phyloP scores from a whole-genome alignment of 2,113 vertebrate genomes.

The Triplophysa rosa region DNA sequence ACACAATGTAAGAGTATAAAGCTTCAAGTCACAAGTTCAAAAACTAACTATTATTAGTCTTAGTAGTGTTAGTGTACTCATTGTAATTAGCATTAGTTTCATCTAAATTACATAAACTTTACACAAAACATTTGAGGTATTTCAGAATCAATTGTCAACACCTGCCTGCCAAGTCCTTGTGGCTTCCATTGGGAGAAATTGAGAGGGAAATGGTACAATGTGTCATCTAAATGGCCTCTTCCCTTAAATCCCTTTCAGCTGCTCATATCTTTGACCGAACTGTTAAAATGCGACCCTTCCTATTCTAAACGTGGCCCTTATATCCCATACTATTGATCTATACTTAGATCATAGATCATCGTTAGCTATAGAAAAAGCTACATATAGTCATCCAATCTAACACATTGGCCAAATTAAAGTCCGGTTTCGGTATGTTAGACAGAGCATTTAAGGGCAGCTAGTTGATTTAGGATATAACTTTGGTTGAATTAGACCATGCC shows the following conservation, averaged over 20 bases:
- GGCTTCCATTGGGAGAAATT: conserved; percentile 74
- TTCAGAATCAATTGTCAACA: conserved; percentile 99
- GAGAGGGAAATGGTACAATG: conserved; percentile 63
- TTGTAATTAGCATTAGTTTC: conserved; percentile 78
- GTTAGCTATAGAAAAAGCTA: background rate
- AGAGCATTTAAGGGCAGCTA: background rate
- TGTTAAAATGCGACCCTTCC: background rate
- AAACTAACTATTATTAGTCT: conserved; percentile 96
- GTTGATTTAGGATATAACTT: background rate
- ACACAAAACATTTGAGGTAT: conserved; percentile 99
- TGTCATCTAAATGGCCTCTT: background rate
- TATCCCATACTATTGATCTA: background rate
- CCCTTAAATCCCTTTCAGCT: conserved; percentile 6
- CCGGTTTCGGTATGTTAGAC: background rate
- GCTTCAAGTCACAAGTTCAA: conserved; percentile 99
- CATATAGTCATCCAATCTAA: background rate
- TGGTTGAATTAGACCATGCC: background rate
- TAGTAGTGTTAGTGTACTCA: conserved; percentile 79
- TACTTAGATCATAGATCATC: conserved; percentile 4
- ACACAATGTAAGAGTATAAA: conserved; percentile 98
- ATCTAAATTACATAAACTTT: conserved; percentile 98
- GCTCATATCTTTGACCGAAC: conserved; percentile 1
- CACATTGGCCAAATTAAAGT: background rate
- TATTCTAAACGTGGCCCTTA: background rate
- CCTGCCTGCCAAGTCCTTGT: conserved; percentile 88